Evolutionary conservation across 2,797 vertebrate species (phyloP).

Genomic region (Oreochromis mossambicus): DNA sequence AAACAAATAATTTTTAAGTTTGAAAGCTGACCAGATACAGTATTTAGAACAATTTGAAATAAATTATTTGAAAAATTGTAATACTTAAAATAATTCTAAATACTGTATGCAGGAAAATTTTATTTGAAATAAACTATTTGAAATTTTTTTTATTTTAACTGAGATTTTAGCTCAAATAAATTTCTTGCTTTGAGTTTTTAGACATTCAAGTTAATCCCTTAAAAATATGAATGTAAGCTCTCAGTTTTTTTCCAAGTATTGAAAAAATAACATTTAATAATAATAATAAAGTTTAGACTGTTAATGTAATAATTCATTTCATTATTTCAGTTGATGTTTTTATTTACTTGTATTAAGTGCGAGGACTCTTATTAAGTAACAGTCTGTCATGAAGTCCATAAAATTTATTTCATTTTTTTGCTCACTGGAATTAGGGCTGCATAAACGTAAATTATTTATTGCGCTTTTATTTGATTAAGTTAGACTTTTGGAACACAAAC

Average conservation of each 20-base stretch:
- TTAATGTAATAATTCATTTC: background rate
- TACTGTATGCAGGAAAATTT: too few relatives aligned
- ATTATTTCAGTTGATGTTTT: background rate
- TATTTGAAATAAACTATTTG: background rate
- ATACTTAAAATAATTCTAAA: too few relatives aligned
- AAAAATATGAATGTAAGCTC: background rate
- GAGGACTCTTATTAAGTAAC: background rate
- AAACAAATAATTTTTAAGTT: background rate
- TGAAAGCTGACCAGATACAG: background rate
- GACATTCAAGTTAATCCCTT: background rate
- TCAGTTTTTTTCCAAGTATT: background rate
- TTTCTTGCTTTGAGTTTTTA: background rate
- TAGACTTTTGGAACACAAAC: background rate
- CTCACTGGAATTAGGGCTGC: background rate
- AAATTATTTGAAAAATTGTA: background rate
- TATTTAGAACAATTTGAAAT: background rate
- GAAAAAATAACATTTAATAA: background rate
- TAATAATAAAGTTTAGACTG: background rate
- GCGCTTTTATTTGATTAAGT: background rate
- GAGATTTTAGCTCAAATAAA: background rate
- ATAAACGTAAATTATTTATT: background rate
- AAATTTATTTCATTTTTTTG: background rate
- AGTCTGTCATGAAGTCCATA: background rate
- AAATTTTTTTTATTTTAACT: background rate
- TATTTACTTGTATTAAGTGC: background rate